These are phyloP conservation scores for Proteles cristata DNA, from an alignment of 2,113 vertebrate species.

Conservation along the genomic window DNA sequence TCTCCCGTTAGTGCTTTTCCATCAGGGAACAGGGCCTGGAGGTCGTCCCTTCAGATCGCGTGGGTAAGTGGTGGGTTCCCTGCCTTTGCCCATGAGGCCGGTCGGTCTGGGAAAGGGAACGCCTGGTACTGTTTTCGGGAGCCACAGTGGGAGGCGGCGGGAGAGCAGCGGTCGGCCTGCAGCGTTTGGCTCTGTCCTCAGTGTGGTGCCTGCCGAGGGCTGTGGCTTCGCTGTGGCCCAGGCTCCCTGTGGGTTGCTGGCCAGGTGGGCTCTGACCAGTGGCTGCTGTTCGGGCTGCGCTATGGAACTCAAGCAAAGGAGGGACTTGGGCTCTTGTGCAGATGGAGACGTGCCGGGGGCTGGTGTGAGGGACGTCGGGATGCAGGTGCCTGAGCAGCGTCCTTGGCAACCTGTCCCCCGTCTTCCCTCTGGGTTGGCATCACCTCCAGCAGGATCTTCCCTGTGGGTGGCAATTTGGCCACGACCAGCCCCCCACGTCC, in stretches of 20 bases:
- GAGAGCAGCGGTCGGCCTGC: rapidly evolving
- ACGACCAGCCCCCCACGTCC: not conserved
- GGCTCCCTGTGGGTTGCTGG: rapidly evolving
- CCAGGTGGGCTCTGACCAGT: not conserved
- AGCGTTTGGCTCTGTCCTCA: not conserved
- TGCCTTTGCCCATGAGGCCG: not conserved
- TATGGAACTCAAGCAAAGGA: not conserved
- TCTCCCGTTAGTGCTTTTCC: not conserved
- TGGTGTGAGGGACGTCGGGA: not conserved
- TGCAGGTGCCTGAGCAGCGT: no score
- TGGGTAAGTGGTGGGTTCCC: not conserved
- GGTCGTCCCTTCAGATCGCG: not conserved
- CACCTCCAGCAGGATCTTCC: not conserved
- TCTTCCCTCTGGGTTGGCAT: not conserved
- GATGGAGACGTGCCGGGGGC: not conserved
- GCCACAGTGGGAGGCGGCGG: not conserved
- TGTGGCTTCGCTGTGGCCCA: no score
- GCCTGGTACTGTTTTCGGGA: not conserved
- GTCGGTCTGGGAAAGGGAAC: no score
- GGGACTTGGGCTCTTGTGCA: not conserved
- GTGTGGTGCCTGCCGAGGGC: not conserved
- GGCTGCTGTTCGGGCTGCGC: no score
- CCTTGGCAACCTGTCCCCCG: not conserved
- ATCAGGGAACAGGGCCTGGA: not conserved
- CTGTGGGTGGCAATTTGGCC: not conserved